Evolutionary conservation across 1,140 invertebrate species (phyloP), one percentile per base, ranked within the genome.

Genomic region (Heliconius congener): DNA sequence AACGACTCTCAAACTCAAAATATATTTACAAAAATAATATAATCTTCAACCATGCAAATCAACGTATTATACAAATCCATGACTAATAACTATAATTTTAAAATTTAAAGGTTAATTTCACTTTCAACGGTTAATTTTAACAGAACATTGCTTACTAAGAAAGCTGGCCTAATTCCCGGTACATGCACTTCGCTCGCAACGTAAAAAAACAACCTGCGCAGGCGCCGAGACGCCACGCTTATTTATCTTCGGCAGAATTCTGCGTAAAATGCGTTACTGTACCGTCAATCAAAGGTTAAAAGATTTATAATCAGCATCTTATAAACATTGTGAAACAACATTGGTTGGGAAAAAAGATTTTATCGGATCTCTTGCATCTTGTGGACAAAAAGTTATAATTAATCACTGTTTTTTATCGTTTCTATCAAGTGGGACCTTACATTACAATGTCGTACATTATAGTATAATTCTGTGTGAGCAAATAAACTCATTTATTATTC

Each of bases 221-320:
- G 81, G 81, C 83, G 83, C 83, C 83, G 80, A 81, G 80, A 80
- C 81, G 76, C 79, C 77, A 78, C 80, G 77, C 72, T 81, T 79
- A 78, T 77, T 82, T 78, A 80, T 80, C 79, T 76, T 80, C 19
- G 74, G 73, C 55, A 46, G 74, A 66, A 73, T 79, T 80, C 78
- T 52, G 74, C 78, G 78, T 80, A 80, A 76, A 80, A 76, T 71
- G 74, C 74, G 74, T 75, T 76, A 70, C 74, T 76, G 46, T 37
- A 80, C 71, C 57, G 78, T 75, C 78, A 75, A 80, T 80, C 78
- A 80, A 55, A 37, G 74, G 52, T 73, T 73, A 57, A 70, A 72
- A 80, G 78, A 80, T 80, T 73, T 80, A 80, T 79, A 71, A 77
- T 78, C 19, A 73, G 39, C 34, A 23, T 60, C 55, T 37, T 71